Conservation (phyloP, 2,888 invertebrate genomes). For the Gastrophysa polygoni region DNA sequence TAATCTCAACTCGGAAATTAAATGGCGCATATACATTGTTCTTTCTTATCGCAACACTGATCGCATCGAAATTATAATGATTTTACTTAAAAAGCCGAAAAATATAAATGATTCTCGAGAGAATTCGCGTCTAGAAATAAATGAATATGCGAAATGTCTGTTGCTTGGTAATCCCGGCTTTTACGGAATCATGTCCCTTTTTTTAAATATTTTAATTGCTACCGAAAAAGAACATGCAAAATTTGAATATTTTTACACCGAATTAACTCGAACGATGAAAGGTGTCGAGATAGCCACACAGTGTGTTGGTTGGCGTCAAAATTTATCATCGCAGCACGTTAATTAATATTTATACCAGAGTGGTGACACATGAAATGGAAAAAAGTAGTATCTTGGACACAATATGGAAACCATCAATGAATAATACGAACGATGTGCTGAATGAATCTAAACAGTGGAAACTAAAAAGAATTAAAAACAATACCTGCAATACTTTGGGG, state of each 20-base stretch:
- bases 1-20: slow-evolving; percentile 29
- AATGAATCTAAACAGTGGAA: too few relatives aligned
- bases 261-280: slow-evolving; percentile 32
- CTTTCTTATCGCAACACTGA: slow-evolving; percentile 34
- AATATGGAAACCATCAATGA: too few relatives aligned
- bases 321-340: slow-evolving; percentile 19
- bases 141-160: too few relatives aligned
- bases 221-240: slow-evolving; percentile 32
- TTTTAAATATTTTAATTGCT: slow-evolving; percentile 28
- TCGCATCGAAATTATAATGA: slow-evolving; percentile 30
- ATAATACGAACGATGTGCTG: too few relatives aligned
- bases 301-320: slow-evolving; percentile 12
- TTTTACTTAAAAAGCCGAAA: slow-evolving; percentile 26
- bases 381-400: too few relatives aligned
- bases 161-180: slow-evolving; percentile 5
- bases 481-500: too few relatives aligned
- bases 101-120: slow-evolving; percentile 16
- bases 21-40: slow-evolving; percentile 35
- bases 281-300: slow-evolving; percentile 25
- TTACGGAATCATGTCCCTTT: slow-evolving; percentile 25
- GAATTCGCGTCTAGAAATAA: slow-evolving; percentile 20
- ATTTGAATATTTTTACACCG: slow-evolving; percentile 34
- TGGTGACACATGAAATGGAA: neutral
- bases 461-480: too few relatives aligned
- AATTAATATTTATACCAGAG: neutral